Evolutionary conservation across 2,797 vertebrate species (phyloP).

Genomic region (Eulemur albifrons): DNA sequence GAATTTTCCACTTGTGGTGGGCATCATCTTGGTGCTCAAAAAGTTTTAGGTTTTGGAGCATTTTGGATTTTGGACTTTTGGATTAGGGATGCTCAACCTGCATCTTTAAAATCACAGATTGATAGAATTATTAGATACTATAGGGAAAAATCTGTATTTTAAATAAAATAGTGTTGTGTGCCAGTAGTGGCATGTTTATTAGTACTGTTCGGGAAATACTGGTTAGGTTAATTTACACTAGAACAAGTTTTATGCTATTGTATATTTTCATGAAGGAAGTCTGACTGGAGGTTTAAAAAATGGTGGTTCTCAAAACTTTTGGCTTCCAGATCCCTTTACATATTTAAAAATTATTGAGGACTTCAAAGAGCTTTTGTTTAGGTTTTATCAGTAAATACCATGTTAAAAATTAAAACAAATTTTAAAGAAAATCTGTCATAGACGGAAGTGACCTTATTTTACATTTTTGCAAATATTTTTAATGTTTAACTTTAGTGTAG

Average conservation of each 20-base stretch:
- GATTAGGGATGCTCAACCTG: neutral
- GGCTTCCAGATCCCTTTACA: neutral
- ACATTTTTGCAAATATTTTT: neutral
- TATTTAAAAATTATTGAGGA: neutral
- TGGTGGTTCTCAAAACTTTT: neutral
- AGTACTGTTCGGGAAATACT: neutral
- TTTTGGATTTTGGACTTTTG: neutral
- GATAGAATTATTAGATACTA: neutral
- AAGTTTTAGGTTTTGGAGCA: neutral
- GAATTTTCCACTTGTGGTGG: neutral
- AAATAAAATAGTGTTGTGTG: neutral
- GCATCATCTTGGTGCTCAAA: neutral
- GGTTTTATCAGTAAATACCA: neutral
- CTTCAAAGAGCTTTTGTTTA: neutral
- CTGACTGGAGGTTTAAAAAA: neutral
- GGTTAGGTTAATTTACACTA: neutral
- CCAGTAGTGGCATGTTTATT: neutral
- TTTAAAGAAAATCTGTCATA: neutral
- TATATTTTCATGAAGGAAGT: neutral
- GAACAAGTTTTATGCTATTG: neutral
- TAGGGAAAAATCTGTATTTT: neutral
- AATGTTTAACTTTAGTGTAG: neutral
- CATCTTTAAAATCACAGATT: neutral
- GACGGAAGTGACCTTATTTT: neutral
- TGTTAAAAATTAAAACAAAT: neutral